A percentile compares a stretch with the other conserved stretches of the same genome.
These are phyloP conservation scores for Callionymus lyra DNA, from an alignment of 2,113 vertebrate genomes.

Conservation along the genomic window DNA sequence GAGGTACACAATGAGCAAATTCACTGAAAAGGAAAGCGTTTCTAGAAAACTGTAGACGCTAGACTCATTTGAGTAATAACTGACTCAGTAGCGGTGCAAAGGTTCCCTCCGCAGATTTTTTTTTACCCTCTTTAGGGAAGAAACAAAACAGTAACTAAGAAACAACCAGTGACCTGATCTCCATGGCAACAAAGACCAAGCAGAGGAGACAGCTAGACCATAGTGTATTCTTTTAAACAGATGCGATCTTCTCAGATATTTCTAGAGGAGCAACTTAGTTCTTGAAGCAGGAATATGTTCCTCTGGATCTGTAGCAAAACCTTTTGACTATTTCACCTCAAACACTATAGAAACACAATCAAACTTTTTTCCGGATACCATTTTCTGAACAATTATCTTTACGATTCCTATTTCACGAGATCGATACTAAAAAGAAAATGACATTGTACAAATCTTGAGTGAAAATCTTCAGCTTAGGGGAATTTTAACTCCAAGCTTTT, in stretches of 20 bases:
- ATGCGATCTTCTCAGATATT: not conserved
- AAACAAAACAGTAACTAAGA: conserved; percentile 8
- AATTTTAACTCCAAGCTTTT: no score
- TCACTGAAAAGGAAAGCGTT: conserved; percentile 22
- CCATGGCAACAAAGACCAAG: conserved; percentile 1
- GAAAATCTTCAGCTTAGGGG: no score
- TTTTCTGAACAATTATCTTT: no score
- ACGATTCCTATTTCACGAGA: no score
- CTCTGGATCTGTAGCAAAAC: conserved; percentile 16
- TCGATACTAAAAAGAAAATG: no score
- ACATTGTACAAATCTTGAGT: no score
- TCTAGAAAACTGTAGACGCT: conserved; percentile 15
- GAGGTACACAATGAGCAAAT: conserved; percentile 38
- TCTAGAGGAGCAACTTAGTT: conserved; percentile 2
- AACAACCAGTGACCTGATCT: conserved; percentile 6
- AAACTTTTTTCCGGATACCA: no score
- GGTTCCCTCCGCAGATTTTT: not conserved
- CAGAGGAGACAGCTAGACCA: not conserved
- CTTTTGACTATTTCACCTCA: conserved; percentile 42
- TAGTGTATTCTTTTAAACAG: not conserved
- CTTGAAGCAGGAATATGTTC: not conserved
- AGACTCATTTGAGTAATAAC: not conserved
- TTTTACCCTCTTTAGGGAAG: not conserved
- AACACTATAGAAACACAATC: no score
- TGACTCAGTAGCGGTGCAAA: not conserved